Base-by-base conservation (phyloP, 2,888 invertebrate genomes). In the Hololepta plana region DNA sequence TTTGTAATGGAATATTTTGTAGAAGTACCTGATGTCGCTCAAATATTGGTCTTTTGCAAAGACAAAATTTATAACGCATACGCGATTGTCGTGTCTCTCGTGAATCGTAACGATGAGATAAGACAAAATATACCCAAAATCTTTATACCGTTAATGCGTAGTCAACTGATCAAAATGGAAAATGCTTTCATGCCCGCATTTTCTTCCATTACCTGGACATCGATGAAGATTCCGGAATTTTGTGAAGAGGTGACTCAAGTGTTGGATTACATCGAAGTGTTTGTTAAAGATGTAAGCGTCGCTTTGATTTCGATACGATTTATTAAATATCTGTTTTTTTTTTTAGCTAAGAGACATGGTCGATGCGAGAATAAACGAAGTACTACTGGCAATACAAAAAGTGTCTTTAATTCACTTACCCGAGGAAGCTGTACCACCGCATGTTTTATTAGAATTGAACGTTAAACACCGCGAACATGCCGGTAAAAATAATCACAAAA, bases 151-250 rank as follows among this genome's bases (percentile, higher is more conserved):
- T 53, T 82, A 27, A 66, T 81, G 47, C 64, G 70, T 26, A 62
- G 71, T 3, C 64, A 68, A 31, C 51, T 82, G 7, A 58, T 71
- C 32, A 70, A 70, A 45, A 47, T 81, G 36, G 79, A 81, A 34
- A 59, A 64, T 26, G 66, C 71, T 1, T 69, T 85, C 35, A 67
- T 72, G 48, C 76, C 82, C 0, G 84, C 76, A 2, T 52, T 84
- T 7, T 73, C 76, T 0, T 68, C 71, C 2, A 67, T 84, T 10
- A 79, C 77, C 0, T 88, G 87, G 87, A 69, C 77, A 1, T 84
- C 84, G 0, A 61, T 79, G 38, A 72, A 74, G 43, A 69, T 79
- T 36, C 62, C 68, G 0, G 51, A 66, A 15, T 71, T 69, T 42
- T 72, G 69, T 38, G 55, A 57, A 2, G 53, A 59, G 11, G 68